Evolutionary conservation across 2,888 invertebrate species (phyloP).

Genomic region (Tipula confusa): DNA sequence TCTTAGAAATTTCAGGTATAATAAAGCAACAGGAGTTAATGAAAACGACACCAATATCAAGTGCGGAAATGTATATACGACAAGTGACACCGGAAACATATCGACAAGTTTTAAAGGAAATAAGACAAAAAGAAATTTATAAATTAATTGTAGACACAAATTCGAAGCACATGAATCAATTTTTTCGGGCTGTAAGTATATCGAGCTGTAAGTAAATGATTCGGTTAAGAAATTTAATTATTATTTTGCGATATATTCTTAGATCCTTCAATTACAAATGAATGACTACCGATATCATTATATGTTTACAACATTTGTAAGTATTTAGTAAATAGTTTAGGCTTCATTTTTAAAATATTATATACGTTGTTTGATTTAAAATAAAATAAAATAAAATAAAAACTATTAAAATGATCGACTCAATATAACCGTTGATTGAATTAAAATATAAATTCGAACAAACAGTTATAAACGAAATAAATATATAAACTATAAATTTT

Average conservation of each 20-base stretch:
- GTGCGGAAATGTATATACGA: slow-evolving; percentile 72
- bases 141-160: slow-evolving; percentile 87
- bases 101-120: slow-evolving; percentile 58
- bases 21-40: slow-evolving; percentile 82
- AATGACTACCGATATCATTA: too few relatives aligned
- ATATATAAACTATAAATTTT: too few relatives aligned
- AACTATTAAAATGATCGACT: too few relatives aligned
- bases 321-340: slow-evolving; percentile 51
- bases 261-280: slow-evolving; percentile 93
- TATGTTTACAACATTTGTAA: slow-evolving; percentile 90
- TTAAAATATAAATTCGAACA: too few relatives aligned
- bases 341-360: not conserved
- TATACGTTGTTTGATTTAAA: not conserved
- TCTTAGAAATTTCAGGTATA: slow-evolving; percentile 55
- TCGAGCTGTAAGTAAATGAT: not conserved
- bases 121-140: slow-evolving; percentile 80
- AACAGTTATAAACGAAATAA: too few relatives aligned
- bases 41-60: slow-evolving; percentile 60
- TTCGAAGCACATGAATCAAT: slow-evolving; percentile 70
- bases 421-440: too few relatives aligned
- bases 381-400: too few relatives aligned
- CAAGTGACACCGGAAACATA: slow-evolving; percentile 67
- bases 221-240: not conserved
- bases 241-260: slow-evolving; percentile 46
- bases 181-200: slow-evolving; percentile 79